Base-by-base conservation (phyloP, 2,797 vertebrate species). In the Clangula hyemalis region DNA sequence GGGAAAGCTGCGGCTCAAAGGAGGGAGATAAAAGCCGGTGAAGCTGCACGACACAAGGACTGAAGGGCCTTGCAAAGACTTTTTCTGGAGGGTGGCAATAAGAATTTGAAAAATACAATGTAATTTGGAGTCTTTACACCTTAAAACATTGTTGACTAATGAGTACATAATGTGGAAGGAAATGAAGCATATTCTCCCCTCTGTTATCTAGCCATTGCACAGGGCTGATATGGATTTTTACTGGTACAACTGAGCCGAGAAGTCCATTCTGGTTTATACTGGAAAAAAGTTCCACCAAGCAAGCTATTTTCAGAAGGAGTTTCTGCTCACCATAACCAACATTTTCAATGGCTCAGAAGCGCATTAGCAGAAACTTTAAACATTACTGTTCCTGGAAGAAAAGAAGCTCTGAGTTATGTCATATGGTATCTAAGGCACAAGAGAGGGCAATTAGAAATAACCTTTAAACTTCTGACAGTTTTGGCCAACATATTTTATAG, bases 11-110 rank as follows among this genome's bases (percentile, higher is more conserved):
- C 0, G 10, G 85, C 86, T 66, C n/a, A 10, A 80, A 82, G 66
- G 18, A 64, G 62, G 78, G 72, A 95, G 97, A 96, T 94, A 97
- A 97, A 95, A 82, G 64, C 19, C 65, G 20, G 27, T 49, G 34
- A 62, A 93, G 75, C 66, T 10, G 9, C 60, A n/a, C 0, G 3
- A 43, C 28, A 49, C 66, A 62, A 72, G 56, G 82, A 76, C 65
- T 64, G 47, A 28, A 85, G 77, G 71, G 41, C 12, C 56, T 62
- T 28, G 10, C 11, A 69, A 85, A 91, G 32, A 49, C 58, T 54
- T 64, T 11, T 69, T 10, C 36, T 28, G 20, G 39, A 71, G 25
- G 5, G 6, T 3, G 7, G 21, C 30, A 85, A 77, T 27, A 77
- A 32, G 6, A 90, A 38, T 1, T 1, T 61, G 30, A 8, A 61